A percentile compares a stretch with the other conserved stretches of the same genome.
Conservation (phyloP, 1,140 invertebrate species). For the Phortica variegata region DNA sequence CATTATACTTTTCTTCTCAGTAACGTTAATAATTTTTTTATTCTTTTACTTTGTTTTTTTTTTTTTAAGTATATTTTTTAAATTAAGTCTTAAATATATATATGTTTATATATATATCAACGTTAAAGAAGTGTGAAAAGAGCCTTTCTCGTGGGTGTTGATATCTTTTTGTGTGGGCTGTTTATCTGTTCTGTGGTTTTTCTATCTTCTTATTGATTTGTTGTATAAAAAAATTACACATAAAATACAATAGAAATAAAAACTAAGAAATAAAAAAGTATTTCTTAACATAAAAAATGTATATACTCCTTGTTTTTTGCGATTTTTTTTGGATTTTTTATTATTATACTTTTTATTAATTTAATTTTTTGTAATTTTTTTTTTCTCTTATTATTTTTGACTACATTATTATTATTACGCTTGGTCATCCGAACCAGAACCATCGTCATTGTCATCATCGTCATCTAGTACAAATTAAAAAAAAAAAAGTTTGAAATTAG, state of each 20-base stretch:
- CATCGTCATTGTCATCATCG: slow-evolving; percentile 54
- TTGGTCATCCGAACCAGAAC: slow-evolving; percentile 54
- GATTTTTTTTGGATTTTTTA: slow-evolving; percentile 48
- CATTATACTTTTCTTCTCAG: slow-evolving; percentile 36
- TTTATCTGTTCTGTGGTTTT: no score
- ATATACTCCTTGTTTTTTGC: slow-evolving; percentile 55
- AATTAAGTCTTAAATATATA: slow-evolving; percentile 43
- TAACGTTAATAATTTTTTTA: slow-evolving; percentile 45
- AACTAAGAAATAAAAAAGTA: slow-evolving; percentile 55
- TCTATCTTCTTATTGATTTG: slow-evolving; percentile 38
- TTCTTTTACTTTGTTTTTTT: slow-evolving; percentile 29
- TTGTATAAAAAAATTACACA: slow-evolving; percentile 56
- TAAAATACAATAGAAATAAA: slow-evolving; percentile 57
- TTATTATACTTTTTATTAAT: slow-evolving; percentile 53
- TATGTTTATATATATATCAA: slow-evolving; percentile 42
- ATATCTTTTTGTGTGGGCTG: no score
- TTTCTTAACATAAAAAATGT: slow-evolving; percentile 53
- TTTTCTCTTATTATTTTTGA: slow-evolving; percentile 42
- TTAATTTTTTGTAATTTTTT: slow-evolving; percentile 39
- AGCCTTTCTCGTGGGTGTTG: no score
- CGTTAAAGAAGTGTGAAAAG: no score
- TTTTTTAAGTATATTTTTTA: slow-evolving; percentile 31
- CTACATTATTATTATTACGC: slow-evolving; percentile 57
- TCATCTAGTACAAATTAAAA: slow-evolving; percentile 30
- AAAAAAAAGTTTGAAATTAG: slow-evolving; percentile 6